Conservation (phyloP, 2,797 vertebrate species). For the Columba guinea region DNA sequence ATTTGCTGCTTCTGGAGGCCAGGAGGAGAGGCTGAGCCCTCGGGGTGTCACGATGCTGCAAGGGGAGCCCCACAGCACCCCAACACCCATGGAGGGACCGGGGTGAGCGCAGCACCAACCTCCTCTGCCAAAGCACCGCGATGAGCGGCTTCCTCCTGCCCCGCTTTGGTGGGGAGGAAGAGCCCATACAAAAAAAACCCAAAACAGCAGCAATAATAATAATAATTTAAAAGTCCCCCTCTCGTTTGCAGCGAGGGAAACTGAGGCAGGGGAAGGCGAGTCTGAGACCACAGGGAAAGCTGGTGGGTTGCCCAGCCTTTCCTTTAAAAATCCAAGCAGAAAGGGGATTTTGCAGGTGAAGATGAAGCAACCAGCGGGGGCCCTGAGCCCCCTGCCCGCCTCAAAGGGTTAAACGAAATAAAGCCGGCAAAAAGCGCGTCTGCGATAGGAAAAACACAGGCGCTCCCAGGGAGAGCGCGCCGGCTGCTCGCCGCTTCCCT, state of each 20-base stretch:
- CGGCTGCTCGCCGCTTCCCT: conserved; percentile 62
- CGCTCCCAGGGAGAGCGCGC: conserved; percentile 51
- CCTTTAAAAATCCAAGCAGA: background rate
- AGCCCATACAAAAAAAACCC: background rate
- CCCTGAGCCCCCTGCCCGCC: rapidly evolving
- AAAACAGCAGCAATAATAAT: background rate
- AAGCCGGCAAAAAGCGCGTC: conserved; percentile 7
- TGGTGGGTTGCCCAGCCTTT: rapidly evolving
- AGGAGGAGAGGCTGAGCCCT: background rate
- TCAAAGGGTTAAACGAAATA: conserved; percentile 50
- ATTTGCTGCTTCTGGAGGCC: background rate
- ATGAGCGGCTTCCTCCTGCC: background rate
- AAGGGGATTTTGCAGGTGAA: background rate
- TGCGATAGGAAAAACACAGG: conserved; percentile 49
- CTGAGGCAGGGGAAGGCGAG: background rate
- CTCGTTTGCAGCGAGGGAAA: background rate
- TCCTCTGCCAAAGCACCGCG: rapidly evolving
- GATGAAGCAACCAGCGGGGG: background rate
- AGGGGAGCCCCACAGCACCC: background rate
- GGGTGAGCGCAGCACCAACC: background rate
- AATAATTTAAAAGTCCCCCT: too few species aligned
- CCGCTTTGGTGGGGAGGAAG: rapidly evolving
- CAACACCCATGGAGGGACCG: rapidly evolving
- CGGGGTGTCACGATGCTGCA: background rate
- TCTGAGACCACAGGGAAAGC: rapidly evolving